phyloP scores from a whole-genome alignment of 2,888 invertebrate genomes.

The Cantharis lateralis region DNA sequence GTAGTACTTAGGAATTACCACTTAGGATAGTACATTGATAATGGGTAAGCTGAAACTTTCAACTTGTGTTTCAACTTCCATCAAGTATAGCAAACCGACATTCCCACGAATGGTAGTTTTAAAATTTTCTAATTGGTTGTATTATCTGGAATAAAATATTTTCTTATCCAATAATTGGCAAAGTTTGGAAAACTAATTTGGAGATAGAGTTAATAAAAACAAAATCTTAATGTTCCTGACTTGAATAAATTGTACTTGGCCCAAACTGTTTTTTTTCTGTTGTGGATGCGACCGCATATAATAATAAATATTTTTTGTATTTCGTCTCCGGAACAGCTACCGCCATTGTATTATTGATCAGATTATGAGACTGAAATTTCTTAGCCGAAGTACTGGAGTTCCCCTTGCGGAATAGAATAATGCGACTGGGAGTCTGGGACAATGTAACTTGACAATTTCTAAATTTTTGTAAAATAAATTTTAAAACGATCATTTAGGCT shows the following conservation, averaged over 20 bases:
- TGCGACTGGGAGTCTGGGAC: background rate
- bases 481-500: background rate
- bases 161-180: background rate
- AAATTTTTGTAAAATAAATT: background rate
- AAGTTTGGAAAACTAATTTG: background rate
- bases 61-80: background rate
- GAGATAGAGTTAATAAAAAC: background rate
- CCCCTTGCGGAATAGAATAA: background rate
- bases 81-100: background rate
- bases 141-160: background rate
- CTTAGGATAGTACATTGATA: background rate
- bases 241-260: too few relatives aligned
- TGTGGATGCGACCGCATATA: background rate
- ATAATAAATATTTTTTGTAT: background rate
- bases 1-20: background rate
- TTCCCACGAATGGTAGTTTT: background rate
- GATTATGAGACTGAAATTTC: background rate
- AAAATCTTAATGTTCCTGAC: background rate
- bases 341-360: background rate
- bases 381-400: background rate
- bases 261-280: background rate
- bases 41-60: background rate
- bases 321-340: background rate
- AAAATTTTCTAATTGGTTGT: too few relatives aligned
- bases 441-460: background rate